Evolutionary conservation across 2,113 vertebrate species (phyloP), one percentile per base, ranked within the genome.

Genomic region (Furnarius figulus): DNA sequence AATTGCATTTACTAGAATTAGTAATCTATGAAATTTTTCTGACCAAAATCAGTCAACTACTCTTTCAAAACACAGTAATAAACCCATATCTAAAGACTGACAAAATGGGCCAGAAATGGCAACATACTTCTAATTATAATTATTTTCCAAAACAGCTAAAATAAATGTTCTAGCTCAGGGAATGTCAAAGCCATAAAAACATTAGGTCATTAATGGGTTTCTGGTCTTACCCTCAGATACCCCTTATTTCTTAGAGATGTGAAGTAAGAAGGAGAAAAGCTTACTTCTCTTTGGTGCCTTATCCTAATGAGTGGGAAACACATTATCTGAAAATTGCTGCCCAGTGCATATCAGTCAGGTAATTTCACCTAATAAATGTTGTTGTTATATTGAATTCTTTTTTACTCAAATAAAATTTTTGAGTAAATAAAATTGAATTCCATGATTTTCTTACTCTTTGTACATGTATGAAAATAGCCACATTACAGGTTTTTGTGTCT

Each of bases 181-280:
- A 79, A 90, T 25, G 37, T 53, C 72, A 30, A 39, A 94, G 87
- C 27, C 55, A 84, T 28, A 78, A 91, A 78, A 76, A 35, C 6
- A 92, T 46, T 58, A 90, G 27, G 46, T 59, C 58, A 93, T 94
- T 91, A 52, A 93, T 63, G 90, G 22, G 22, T 84, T 93, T 62
- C 49, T 95, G 28, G 63, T 93, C 50, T 40, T 78, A 62, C 46
- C 39, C n/a, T 91, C 39, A 72, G 31, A 94, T 35, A 92, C 80
- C 37, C 13, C n/a, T 68, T 82, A 72, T 81, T 85, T 95, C 58
- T 37, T 22, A 85, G 71, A 90, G 37, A 65, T 55, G 59, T 28
- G 35, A 83, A 65, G n/a, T 28, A 92, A 67, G 15, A 89, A 67
- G 21, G 27, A 74, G 55, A 58, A 86, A 44, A 65, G 8, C 18